Evolutionary conservation across 2,113 vertebrate species (phyloP).

Genomic region (Saiga tatarica): DNA sequence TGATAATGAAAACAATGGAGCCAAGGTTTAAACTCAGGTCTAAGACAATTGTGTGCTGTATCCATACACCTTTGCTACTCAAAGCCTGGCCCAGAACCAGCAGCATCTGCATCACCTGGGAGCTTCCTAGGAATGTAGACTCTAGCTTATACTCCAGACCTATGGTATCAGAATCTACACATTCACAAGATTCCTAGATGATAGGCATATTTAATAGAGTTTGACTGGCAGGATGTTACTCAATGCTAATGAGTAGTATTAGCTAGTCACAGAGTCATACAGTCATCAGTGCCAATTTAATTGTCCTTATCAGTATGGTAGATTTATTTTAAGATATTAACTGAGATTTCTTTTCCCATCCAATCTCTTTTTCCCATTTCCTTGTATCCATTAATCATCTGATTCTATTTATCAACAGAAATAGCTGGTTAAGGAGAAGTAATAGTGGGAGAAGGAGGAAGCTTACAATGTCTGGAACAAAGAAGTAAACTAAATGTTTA

Average conservation of each 20-base stretch:
- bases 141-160: neutral
- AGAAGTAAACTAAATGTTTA: neutral
- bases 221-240: neutral
- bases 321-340: neutral
- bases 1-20: neutral
- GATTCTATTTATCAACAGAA: neutral
- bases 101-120: neutral
- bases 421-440: neutral
- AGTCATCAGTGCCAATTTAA: neutral
- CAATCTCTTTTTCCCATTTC: neutral
- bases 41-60: neutral
- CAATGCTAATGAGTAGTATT: neutral
- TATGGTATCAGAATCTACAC: neutral
- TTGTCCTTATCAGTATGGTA: neutral
- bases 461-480: neutral
- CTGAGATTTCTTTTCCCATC: neutral
- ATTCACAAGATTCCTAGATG: neutral
- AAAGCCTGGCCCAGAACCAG: neutral
- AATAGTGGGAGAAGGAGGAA: neutral
- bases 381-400: neutral
- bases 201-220: neutral
- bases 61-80: neutral
- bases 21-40: neutral
- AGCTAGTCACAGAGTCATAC: neutral
- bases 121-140: neutral